Evolutionary conservation across 2,888 invertebrate species (phyloP).

Genomic region (Dione juno): DNA sequence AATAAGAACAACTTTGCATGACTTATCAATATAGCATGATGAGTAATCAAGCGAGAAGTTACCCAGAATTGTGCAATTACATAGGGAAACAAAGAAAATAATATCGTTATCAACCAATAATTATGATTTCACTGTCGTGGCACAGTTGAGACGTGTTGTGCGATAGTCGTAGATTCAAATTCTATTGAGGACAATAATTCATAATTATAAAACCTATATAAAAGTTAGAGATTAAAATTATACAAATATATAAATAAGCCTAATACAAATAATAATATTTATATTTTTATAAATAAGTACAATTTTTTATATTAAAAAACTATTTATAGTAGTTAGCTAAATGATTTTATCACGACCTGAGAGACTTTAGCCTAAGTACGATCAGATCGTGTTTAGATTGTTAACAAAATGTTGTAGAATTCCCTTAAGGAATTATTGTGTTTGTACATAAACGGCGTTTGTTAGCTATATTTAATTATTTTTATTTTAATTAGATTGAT

Average conservation of each 20-base stretch:
- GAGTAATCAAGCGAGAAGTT: conserved; percentile 18
- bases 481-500: not conserved
- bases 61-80: conserved; percentile 12
- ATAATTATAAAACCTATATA: not conserved
- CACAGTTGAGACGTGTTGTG: not conserved
- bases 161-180: not conserved
- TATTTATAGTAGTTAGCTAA: no score
- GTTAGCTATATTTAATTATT: not conserved
- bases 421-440: conserved; percentile 9
- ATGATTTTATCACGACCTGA: no score
- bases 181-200: not conserved
- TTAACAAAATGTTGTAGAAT: not conserved
- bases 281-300: no score
- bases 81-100: conserved; percentile 8
- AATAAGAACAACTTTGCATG: conserved; percentile 6
- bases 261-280: no score
- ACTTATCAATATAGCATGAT: conserved; percentile 4
- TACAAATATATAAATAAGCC: no score
- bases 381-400: not conserved
- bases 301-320: no score
- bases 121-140: conserved; percentile 2
- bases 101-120: not conserved
- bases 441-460: not conserved
- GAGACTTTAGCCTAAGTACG: not conserved
- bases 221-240: no score